Evolutionary conservation across 2,113 vertebrate genomes (phyloP).

Genomic region (Empidonax alnorum): DNA sequence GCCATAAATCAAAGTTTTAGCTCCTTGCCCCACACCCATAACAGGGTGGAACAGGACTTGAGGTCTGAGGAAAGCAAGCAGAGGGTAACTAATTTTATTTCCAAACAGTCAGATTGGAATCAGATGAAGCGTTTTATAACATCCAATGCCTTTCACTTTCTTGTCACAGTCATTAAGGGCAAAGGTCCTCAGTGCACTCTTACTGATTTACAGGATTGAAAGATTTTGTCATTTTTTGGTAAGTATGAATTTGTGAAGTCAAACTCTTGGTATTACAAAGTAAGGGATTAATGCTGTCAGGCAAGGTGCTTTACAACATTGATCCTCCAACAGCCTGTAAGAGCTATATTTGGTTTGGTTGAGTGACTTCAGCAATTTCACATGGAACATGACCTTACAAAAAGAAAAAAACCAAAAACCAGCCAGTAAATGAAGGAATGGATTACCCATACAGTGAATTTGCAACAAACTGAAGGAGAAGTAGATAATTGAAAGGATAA

Average conservation of each 20-base stretch:
- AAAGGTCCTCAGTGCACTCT: not conserved
- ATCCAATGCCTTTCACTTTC: not conserved
- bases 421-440: not conserved
- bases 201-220: not conserved
- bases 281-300: not conserved
- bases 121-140: not conserved
- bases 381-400: not conserved
- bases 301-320: not conserved
- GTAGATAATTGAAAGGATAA: not conserved
- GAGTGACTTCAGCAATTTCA: not conserved
- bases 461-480: not conserved
- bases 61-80: not conserved
- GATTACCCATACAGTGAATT: not conserved
- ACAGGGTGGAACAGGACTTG: rapidly evolving
- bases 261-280: not conserved
- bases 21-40: not conserved
- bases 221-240: not conserved
- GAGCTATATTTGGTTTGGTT: conserved; percentile 1
- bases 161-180: not conserved
- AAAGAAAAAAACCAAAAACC: not conserved
- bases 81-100: not conserved
- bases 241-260: not conserved
- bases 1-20: not conserved
- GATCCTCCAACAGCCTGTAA: not conserved
- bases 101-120: not conserved